Conservation (phyloP, 2,888 invertebrate genomes). For the Synanthedon formicaeformis region DNA sequence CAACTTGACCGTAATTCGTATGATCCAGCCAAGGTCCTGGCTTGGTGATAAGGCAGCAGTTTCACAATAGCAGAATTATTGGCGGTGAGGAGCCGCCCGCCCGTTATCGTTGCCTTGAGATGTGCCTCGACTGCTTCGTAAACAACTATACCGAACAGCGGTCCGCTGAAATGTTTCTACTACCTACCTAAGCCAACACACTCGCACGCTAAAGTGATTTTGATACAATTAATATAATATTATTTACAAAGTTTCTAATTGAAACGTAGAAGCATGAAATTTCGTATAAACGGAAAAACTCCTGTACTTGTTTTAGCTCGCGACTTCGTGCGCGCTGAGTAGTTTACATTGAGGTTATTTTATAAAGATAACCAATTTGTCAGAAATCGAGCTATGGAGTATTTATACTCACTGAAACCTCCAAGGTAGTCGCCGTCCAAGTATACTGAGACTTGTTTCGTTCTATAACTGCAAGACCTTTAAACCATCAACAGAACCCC, state of each 20-base stretch:
- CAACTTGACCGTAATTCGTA: conserved; percentile 70
- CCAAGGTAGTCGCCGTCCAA: too few species aligned
- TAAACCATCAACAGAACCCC: too few species aligned
- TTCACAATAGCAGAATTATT: conserved; percentile 71
- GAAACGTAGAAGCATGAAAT: too few species aligned
- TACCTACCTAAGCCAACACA: conserved; percentile 16
- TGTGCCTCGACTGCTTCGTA: conserved; percentile 58
- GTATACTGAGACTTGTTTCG: too few species aligned
- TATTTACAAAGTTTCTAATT: background rate
- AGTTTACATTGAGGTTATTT: too few species aligned
- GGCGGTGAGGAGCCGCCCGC: conserved; percentile 48
- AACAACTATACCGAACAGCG: conserved; percentile 52
- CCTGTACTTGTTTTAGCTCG: too few species aligned
- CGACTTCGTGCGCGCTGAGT: too few species aligned
- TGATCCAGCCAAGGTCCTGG: conserved; percentile 59
- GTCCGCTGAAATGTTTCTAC: conserved; percentile 40
- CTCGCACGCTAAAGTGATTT: conserved; percentile 37
- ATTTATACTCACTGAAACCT: too few species aligned
- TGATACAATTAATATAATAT: background rate
- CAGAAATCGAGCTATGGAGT: too few species aligned
- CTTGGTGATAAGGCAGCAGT: conserved; percentile 53
- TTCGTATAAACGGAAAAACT: too few species aligned
- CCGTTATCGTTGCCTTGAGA: conserved; percentile 51
- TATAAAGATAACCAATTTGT: too few species aligned
- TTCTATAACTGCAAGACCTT: too few species aligned